Base-by-base conservation (phyloP, 1,140 invertebrate species). In the Phthorimaea operculella region DNA sequence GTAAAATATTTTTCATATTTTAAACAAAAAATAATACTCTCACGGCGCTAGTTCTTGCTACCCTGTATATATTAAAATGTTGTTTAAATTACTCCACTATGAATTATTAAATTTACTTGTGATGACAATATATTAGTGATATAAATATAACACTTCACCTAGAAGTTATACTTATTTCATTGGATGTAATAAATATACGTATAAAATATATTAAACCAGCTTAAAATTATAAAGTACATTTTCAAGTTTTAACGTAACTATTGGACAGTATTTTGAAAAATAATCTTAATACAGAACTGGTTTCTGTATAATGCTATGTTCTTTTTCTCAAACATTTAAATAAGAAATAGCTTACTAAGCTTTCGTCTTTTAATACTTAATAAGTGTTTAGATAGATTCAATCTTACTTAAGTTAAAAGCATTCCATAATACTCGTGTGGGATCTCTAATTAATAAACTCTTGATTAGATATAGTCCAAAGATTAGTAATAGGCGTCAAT, bases 401-500 rank as follows among this genome's bases (percentile, higher is more conserved):
- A 71, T 74, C 70, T 74, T 76, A 72, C 59, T 70, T 79, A 82
- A 82, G 74, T 72, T 67, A 63, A 64, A 84, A 77, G 74, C 81
- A 84, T 84, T 84, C 81, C 81, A 81, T 78, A 72, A 70, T 75
- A 79, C 76, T 79, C 65, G 56, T 77, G 70, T 81, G 79, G 81
- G 79, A 84, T 84, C 81, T 79, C 81, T 71, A 69, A 82, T 80
- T 79, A 70, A 70, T 73, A 72, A 75, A 70, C 70, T 78, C 58
- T 67, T 14, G 44, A 47, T 68, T 71, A 53, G 56, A 70, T 68
- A 6, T 80, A 80, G 76, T 83, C 72, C 66, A 77, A 76, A 77
- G 64, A 67, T 70, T 73, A 73, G 63, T 52, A 12, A 59, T 39
- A 39, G 1, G 36, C 10, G 10, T 39, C 10, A 10, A 39, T 39